Percentiles rank a stretch among this genome's conserved stretches.
phyloP scores from a whole-genome alignment of 1,140 invertebrate genomes.

The Trachymyrmex septentrionalis region DNA sequence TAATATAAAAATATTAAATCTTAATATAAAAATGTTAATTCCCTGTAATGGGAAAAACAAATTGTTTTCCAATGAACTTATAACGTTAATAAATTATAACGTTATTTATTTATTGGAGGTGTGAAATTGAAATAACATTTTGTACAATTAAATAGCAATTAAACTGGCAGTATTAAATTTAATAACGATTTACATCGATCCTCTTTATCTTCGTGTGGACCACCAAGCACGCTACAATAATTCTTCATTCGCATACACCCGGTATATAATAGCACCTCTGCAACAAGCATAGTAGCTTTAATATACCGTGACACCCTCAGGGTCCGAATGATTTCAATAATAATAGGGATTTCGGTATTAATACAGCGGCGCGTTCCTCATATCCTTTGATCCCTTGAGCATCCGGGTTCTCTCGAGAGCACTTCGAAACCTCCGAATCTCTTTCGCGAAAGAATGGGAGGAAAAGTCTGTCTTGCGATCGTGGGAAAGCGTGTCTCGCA shows the following conservation, averaged over 20 bases:
- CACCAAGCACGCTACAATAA: conserved; percentile 73
- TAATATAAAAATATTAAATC: background rate
- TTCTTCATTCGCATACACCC: conserved; percentile 64
- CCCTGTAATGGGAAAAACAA: background rate
- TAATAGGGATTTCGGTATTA: conserved; percentile 78
- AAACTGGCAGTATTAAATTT: background rate
- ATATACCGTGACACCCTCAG: conserved; percentile 68
- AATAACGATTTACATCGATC: background rate
- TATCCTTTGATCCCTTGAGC: conserved; percentile 42
- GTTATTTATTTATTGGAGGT: conserved; percentile 8
- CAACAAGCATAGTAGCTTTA: conserved; percentile 71
- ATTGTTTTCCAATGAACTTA: background rate
- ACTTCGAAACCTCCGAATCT: conserved; percentile 31
- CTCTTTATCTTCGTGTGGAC: conserved; percentile 67
- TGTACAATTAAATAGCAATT: background rate
- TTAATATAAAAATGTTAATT: background rate
- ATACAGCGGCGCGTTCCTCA: conserved; percentile 48
- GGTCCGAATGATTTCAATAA: conserved; percentile 80
- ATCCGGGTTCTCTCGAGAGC: conserved; percentile 8
- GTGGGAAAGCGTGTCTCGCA: conserved; percentile 50
- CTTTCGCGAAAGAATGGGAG: conserved; percentile 33
- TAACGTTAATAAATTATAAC: conserved; percentile 6
- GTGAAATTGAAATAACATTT: conserved; percentile 12
- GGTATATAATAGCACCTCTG: conserved; percentile 71
- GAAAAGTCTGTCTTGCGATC: conserved; percentile 42